Evolutionary conservation across 2,113 vertebrate species (phyloP), one percentile per base, ranked within the genome.

Genomic region (Catharus minimus): DNA sequence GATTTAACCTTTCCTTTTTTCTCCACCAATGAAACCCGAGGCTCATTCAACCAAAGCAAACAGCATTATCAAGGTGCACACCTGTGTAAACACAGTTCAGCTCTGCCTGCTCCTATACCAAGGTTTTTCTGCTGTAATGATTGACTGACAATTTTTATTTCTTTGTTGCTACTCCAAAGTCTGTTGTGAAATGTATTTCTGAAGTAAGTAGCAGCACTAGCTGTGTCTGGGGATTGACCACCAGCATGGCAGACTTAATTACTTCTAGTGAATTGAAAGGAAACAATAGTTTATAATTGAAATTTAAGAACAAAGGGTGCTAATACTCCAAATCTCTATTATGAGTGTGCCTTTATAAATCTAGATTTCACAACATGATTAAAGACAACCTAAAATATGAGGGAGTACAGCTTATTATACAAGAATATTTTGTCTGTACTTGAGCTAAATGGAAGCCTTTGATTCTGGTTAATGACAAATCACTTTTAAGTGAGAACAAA

Each of bases 391-490:
- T 73, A 73, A 93, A 94, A 76, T 50, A 87, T 33, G 62, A 94
- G 44, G 5, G n/a, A 92, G 50, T 55, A 76, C 18, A 92, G 55
- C 36, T 85, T 76, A 82, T 92, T 94, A 78, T 75, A 79, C 69
- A 46, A 72, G 66, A 10, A 62, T 56, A 50, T 87, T 96, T 89
- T 73, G 62, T 82, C 62, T 79, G 43, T 73, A 76, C 73, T 84
- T 92, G 81, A 95, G 84, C 57, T 86, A 90, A 92, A 90, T 38
- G 27, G 33, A 55, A 92, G 50, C 47, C 81, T 95, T 94, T 94
- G 86, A 95, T 93, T 90, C 74, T 86, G 47, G 44, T 72, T 90
- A 89, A 94, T 92, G 84, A 85, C 86, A 95, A 95, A 92, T 90
- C 78, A 85, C 58, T 93, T 94, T 89, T 88, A 89, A 79, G 64